phyloP scores from a whole-genome alignment of 2,113 vertebrate species.

The Asarcornis scutulata region DNA sequence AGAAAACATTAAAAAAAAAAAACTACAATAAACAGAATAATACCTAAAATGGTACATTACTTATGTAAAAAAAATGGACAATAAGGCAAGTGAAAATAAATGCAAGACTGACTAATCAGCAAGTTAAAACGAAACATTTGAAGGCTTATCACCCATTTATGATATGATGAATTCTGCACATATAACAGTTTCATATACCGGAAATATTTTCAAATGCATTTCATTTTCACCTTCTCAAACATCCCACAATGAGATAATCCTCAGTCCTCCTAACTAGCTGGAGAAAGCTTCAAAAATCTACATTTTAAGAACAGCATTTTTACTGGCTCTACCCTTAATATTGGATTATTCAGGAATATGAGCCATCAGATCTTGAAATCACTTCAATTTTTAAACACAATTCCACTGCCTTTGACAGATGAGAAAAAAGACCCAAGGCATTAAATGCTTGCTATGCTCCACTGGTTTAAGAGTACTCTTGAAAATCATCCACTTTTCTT shows the following conservation, averaged over 20 bases:
- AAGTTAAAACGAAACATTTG: neutral
- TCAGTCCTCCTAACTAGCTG: neutral
- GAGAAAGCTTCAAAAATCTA: neutral
- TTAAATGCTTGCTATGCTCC: neutral
- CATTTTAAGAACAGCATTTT: neutral
- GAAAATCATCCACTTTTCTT: neutral
- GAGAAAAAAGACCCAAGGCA: neutral
- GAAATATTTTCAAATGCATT: neutral
- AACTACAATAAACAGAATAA: neutral
- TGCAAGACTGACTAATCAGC: rapidly evolving
- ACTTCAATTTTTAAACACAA: neutral
- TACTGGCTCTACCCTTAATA: neutral
- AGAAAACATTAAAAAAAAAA: neutral
- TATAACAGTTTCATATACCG: neutral
- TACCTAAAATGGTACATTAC: neutral
- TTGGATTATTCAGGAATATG: neutral
- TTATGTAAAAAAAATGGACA: neutral
- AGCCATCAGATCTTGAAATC: neutral
- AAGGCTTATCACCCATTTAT: neutral
- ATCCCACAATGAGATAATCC: neutral
- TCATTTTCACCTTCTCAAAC: neutral
- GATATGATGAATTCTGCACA: neutral
- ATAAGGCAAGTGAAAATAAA: neutral
- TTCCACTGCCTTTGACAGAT: neutral
- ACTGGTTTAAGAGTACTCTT: neutral